Evolutionary conservation across 1,140 invertebrate species (phyloP).

Genomic region (Colletes latitarsis): DNA sequence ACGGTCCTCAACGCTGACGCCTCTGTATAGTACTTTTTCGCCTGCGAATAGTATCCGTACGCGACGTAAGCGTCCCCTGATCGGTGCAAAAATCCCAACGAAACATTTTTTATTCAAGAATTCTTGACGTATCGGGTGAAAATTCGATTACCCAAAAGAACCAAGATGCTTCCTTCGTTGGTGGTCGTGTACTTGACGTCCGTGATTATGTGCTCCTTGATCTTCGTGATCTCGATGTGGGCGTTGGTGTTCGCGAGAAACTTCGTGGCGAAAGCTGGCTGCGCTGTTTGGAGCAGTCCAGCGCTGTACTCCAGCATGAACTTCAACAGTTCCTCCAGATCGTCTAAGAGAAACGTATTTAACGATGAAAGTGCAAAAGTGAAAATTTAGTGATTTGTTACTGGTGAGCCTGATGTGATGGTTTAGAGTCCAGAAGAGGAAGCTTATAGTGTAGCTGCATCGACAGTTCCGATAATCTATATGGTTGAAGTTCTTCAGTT

Average conservation of each 20-base stretch:
- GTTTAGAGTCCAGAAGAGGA: constrained; percentile 50
- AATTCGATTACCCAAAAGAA: constrained; percentile 47
- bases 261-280: constrained; percentile 54
- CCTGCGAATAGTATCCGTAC: constrained; percentile 59
- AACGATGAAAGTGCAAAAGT: no score
- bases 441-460: constrained; percentile 47
- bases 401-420: constrained; percentile 50
- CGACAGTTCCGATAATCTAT: constrained; percentile 66
- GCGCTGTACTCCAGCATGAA: constrained; percentile 61
- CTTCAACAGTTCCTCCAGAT: constrained; percentile 23
- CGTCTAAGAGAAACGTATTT: constrained; percentile 22
- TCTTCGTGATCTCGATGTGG: constrained; percentile 2
- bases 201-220: neutral
- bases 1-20: constrained; percentile 27
- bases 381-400: constrained; percentile 13
- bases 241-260: constrained; percentile 36
- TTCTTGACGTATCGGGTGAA: no score
- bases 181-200: neutral
- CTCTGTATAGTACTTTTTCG: constrained; percentile 51
- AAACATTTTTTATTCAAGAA: neutral
- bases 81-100: neutral
- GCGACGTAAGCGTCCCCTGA: constrained; percentile 62
- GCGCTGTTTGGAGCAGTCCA: constrained; percentile 57
- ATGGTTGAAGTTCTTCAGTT: constrained; percentile 39
- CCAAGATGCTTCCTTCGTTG: constrained; percentile 44